Conservation (phyloP, 2,888 invertebrate species). For the Nymphalis urticae region DNA sequence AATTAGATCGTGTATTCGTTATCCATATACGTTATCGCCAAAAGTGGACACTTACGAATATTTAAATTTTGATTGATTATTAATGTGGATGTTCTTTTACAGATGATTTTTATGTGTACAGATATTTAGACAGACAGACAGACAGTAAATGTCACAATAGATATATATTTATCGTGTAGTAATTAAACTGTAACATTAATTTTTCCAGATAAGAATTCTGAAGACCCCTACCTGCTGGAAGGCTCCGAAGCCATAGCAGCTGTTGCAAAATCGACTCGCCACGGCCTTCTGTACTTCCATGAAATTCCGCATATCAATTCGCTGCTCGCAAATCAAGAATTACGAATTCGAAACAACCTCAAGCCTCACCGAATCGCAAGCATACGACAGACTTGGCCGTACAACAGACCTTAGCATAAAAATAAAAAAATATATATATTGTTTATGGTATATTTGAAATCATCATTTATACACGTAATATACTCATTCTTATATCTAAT, state of each 20-base stretch:
- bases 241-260: constrained; percentile 82
- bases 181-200: too few species aligned
- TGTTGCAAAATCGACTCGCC: constrained; percentile 76
- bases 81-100: too few species aligned
- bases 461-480: constrained; percentile 24
- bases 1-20: too few species aligned
- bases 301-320: constrained; percentile 85
- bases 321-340: constrained; percentile 82
- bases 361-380: constrained; percentile 83
- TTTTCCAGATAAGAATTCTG: constrained; percentile 30
- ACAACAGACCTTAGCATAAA: constrained; percentile 67
- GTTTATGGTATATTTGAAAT: constrained; percentile 35
- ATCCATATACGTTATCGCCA: too few species aligned
- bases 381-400: constrained; percentile 83
- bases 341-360: constrained; percentile 81
- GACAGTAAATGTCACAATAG: too few species aligned
- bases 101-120: too few species aligned
- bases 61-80: too few species aligned
- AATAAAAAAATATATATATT: constrained; percentile 43
- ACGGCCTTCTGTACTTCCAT: constrained; percentile 83
- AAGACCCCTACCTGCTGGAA: constrained; percentile 82
- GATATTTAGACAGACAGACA: too few species aligned
- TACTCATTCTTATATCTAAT: constrained; percentile 29
- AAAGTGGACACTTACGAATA: too few species aligned
- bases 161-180: too few species aligned